Conservation (phyloP, 1,140 invertebrate species). For the Trialeurodes vaporariorum region DNA sequence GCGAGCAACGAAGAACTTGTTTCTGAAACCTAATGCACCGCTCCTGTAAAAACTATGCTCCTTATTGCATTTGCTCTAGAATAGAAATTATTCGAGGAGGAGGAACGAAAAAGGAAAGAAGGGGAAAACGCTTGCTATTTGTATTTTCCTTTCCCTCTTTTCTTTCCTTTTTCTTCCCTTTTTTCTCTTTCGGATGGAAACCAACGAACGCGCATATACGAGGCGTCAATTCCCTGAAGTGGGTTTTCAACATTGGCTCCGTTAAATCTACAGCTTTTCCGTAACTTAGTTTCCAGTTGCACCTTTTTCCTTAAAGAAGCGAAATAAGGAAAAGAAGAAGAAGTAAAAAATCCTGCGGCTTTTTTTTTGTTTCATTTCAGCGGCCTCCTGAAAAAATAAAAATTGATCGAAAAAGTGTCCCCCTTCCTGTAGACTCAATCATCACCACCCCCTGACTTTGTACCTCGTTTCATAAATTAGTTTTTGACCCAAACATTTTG, state of each 20-base stretch:
- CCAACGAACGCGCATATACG: background rate
- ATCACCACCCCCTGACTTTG: too few species aligned
- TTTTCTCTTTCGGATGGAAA: background rate
- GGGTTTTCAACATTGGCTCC: background rate
- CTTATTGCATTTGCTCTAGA: background rate
- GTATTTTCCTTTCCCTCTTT: background rate
- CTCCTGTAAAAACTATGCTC: background rate
- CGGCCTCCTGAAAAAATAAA: too few species aligned
- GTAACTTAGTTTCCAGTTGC: background rate
- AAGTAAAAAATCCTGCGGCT: background rate
- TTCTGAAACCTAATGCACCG: background rate
- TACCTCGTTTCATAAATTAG: too few species aligned
- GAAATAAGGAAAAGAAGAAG: too few species aligned
- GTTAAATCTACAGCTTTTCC: background rate
- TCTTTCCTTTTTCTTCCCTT: background rate
- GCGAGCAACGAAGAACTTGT: too few species aligned
- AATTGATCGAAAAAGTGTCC: too few species aligned
- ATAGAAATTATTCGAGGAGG: conserved; percentile 1
- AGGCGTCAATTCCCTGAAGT: background rate
- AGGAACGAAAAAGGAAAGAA: background rate
- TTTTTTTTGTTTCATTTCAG: too few species aligned
- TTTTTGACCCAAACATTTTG: too few species aligned
- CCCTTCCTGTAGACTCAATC: too few species aligned
- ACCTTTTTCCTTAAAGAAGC: background rate
- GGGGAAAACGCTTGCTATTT: background rate